phyloP scores from a whole-genome alignment of 2,888 invertebrate genomes.

The Pseudolycoriella hygida region DNA sequence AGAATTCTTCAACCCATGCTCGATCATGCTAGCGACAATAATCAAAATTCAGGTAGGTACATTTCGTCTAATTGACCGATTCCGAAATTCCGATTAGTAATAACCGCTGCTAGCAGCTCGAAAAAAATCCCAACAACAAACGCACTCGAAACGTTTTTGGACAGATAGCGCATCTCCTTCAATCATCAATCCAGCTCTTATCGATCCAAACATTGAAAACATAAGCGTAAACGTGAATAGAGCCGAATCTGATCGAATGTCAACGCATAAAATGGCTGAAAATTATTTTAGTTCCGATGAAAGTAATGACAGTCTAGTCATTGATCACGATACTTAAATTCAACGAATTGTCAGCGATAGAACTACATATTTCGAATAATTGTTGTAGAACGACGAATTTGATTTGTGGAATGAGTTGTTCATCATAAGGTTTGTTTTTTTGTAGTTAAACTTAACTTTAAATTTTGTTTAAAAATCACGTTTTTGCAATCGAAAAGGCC shows the following conservation, averaged over 20 bases:
- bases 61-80: background rate
- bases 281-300: slow-evolving; percentile 14
- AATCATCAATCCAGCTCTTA: slow-evolving; percentile 10
- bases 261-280: slow-evolving; percentile 11
- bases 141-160: slow-evolving; percentile 11
- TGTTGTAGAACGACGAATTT: no score
- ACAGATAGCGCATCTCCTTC: slow-evolving; percentile 9
- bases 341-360: no score
- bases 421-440: no score
- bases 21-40: slow-evolving; percentile 30
- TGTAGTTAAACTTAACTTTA: no score
- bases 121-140: slow-evolving; percentile 13
- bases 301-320: slow-evolving; percentile 14
- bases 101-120: slow-evolving; percentile 3
- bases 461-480: no score
- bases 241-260: slow-evolving; percentile 11
- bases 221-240: slow-evolving; percentile 14
- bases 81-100: no score
- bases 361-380: no score
- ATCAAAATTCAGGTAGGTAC: slow-evolving; percentile 9
- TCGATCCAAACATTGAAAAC: slow-evolving; percentile 14
- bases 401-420: no score
- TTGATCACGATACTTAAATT: slow-evolving; percentile 10
- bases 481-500: no score
- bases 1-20: slow-evolving; percentile 86